Base-by-base conservation (phyloP, 2,797 vertebrate species). In the Sebastes baramenuke region DNA sequence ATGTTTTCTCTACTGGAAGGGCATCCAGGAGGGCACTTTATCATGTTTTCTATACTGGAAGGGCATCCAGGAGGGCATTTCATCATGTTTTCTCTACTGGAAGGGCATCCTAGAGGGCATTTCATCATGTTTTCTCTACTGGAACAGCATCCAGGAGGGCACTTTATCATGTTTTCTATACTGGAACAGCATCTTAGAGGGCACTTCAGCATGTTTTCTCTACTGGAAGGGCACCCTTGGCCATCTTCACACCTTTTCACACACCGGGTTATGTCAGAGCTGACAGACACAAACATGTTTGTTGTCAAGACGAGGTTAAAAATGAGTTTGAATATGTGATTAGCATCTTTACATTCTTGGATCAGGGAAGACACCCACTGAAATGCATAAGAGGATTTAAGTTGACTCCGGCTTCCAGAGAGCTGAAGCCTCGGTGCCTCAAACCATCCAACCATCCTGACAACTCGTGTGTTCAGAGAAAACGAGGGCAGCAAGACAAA, bases 131-230 rank as follows among this genome's bases (percentile, higher is more conserved):
- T 30, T 30, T 30, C 29, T 30, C 0, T 7, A 30, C 6, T 30
- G 29, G 29, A 32, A 8, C 1, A 1, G 8, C 30, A 32, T 0
- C 30, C 30, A 1, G 0, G 27, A 29, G 27, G 27, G 5, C 27
- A 29, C 5, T 29, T 29, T 0, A 29, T 29, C 27, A 29, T 0
- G 27, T 6, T 29, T 32, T 29, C 1, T 29, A 29, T 7, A 29
- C 6, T 29, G 29, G 29, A 29, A 29, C 0, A 0, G 6, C 29
- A 6, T 0, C 29, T 0, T 2, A 1, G 29, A 7, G 6, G 29
- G 2, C 29, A 29, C 29, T 29, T 29, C 29, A 29, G 0, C 29
- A 29, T 0, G 2, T 30, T 8, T 30, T 30, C 30, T 30, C 1
- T 30, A 30, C 30, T 30, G 32, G 11, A 36, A 12, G 34, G 10